Evolutionary conservation across 2,888 invertebrate genomes (phyloP), one percentile per base, ranked within the genome.

Genomic region (Drosophila mulleri): DNA sequence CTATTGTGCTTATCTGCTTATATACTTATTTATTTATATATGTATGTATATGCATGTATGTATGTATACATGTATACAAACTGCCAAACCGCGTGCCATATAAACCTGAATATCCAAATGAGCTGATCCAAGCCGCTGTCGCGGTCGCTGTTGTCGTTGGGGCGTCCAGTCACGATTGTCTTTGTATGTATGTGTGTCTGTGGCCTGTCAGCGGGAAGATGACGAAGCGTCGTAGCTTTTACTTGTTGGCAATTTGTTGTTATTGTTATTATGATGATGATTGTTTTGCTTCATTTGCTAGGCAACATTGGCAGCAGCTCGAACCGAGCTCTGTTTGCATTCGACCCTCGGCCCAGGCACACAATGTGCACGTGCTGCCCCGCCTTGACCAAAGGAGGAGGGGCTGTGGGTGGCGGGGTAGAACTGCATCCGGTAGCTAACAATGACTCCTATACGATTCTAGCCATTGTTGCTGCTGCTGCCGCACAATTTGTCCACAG

Each of bases 81-180:
- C 35, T 45, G 50, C 14, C 50, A 68, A 67, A 73, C 76, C 71
- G 85, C 88, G 70, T 78, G 88, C 83, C 80, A 83, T 73, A 75
- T 70, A 87, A 87, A 75, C 82, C 76, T 81, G 72, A 87, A 73
- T 67, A 72, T 64, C 42, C 45, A 68, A 84, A 86, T 80, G 54
- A 29, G 54, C 37, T 32, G 69, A 82, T 68, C 75, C 72, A 77
- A 80, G 58, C 70, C 50, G 67, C 41, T 66, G 47, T 29, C 47
- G 64, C 50, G 16, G 39, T 67, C 26, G 62, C 48, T 23, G 45
- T 67, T n/a, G 48, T 48, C 48, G 48, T 48, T 62, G 64, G 45
- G 59, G 70, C 64, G 72, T 67, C 59, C 80, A 88, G 82, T 88
- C 83, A 88, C 80, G 83, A 82, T 67, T 63, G 54, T 65, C 45